Percentiles rank a stretch among this genome's conserved stretches.
These are phyloP conservation scores for Anabas testudineus DNA, from an alignment of 2,797 vertebrate genomes.

Conservation along the genomic window DNA sequence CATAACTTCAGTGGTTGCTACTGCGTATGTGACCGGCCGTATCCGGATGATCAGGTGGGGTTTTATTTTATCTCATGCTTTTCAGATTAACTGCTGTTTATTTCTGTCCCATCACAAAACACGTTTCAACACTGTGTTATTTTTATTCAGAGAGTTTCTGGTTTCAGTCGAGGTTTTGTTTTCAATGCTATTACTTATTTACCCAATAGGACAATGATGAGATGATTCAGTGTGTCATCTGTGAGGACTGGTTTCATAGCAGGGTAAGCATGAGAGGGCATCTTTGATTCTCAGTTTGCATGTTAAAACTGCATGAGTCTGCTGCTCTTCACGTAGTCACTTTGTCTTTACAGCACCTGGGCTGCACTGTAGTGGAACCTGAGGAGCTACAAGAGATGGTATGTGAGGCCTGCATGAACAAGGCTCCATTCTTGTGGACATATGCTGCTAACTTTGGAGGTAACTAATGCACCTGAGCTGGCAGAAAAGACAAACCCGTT, in stretches of 20 bases:
- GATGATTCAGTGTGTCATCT: conserved; percentile 97
- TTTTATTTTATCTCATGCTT: background rate
- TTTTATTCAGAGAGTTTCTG: too few relatives aligned
- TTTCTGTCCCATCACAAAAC: conserved; percentile 9
- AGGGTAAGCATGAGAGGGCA: conserved; percentile 82
- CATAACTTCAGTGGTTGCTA: conserved; percentile 94
- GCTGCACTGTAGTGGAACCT: conserved; percentile 85
- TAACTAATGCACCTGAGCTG: conserved; percentile 48
- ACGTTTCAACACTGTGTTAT: background rate
- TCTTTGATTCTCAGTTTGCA: background rate
- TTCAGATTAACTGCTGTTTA: background rate
- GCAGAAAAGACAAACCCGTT: background rate
- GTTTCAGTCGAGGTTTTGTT: too few relatives aligned
- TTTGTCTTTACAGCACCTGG: conserved; percentile 87
- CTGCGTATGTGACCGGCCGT: conserved; percentile 93
- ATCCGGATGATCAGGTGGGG: conserved; percentile 90
- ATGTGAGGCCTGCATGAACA: conserved; percentile 93
- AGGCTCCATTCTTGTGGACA: conserved; percentile 90
- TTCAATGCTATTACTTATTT: background rate
- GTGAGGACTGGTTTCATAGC: conserved; percentile 97
- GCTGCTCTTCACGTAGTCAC: background rate
- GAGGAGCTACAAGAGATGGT: conserved; percentile 96
- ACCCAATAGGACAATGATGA: conserved; percentile 90
- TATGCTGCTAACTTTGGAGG: conserved; percentile 89
- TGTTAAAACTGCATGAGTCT: background rate